A percentile compares a stretch with the other conserved stretches of the same genome.
phyloP scores from a whole-genome alignment of 2,888 invertebrate genomes.

The Glaucopsyche alexis region DNA sequence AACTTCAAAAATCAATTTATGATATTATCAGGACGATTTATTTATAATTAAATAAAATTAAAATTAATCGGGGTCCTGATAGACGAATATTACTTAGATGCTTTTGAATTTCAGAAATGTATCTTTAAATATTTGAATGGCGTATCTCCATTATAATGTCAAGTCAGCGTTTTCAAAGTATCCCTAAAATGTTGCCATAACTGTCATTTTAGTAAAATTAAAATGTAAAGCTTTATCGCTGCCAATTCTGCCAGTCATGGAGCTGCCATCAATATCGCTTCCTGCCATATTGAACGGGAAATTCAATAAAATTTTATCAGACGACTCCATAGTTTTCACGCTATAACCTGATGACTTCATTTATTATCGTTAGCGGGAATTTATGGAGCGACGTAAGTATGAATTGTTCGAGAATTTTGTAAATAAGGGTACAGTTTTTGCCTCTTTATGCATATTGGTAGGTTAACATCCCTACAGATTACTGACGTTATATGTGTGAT shows the following conservation, averaged over 20 bases:
- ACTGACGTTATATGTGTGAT: too few species aligned
- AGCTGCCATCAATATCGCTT: constrained; percentile 65
- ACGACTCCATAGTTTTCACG: constrained; percentile 60
- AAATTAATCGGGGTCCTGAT: too few species aligned
- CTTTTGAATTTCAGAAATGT: too few species aligned
- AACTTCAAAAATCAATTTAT: too few species aligned
- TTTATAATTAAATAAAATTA: too few species aligned
- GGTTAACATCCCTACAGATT: background rate
- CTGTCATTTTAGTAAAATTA: constrained; percentile 28
- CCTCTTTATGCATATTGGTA: background rate
- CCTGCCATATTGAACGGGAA: constrained; percentile 68
- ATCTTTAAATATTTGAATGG: too few species aligned
- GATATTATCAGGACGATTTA: too few species aligned
- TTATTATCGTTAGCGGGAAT: constrained; percentile 42
- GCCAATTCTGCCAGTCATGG: constrained; percentile 53
- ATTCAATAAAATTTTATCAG: constrained; percentile 74
- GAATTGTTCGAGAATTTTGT: constrained; percentile 18
- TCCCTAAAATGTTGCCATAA: constrained; percentile 11
- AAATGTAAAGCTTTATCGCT: constrained; percentile 38
- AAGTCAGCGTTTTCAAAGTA: background rate
- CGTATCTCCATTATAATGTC: background rate
- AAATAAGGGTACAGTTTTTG: background rate
- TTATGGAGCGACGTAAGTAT: constrained; percentile 29
- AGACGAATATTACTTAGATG: too few species aligned
- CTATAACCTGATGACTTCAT: constrained; percentile 48